Conservation (phyloP, 2,888 invertebrate species). For the Escarpia spicata region DNA sequence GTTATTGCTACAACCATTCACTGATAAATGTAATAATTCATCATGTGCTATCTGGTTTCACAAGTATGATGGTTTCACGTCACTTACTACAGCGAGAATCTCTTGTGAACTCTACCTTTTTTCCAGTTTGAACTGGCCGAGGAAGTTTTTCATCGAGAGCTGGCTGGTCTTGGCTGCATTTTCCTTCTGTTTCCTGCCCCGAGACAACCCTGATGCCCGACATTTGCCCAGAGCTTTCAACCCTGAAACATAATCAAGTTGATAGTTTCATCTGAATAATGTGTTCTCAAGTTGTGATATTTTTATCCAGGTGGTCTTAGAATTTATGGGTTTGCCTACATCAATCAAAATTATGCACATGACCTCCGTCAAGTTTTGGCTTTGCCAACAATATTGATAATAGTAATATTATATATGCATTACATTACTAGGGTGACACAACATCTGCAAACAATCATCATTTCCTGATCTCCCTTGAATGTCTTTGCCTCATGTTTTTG, state of each 20-base stretch:
- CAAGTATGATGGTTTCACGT: background rate
- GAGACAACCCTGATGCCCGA: constrained; percentile 7
- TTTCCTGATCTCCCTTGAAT: too few species aligned
- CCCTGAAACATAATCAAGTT: background rate
- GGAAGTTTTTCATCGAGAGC: background rate
- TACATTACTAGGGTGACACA: too few species aligned
- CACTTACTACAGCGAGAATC: background rate
- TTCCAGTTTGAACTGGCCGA: background rate
- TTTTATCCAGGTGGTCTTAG: too few species aligned
- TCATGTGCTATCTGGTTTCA: background rate
- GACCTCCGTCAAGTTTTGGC: too few species aligned
- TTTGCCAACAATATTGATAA: too few species aligned
- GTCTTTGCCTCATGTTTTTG: too few species aligned
- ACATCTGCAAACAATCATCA: too few species aligned
- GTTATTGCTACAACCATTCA: background rate
- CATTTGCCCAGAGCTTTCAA: background rate
- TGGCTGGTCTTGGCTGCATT: background rate
- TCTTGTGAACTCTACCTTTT: background rate
- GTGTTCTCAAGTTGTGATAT: too few species aligned
- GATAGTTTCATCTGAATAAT: background rate
- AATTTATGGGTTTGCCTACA: too few species aligned
- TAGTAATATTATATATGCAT: too few species aligned
- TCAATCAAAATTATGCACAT: too few species aligned
- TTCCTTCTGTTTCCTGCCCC: background rate
- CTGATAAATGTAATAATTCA: background rate